These are phyloP conservation scores for Prionchulus punctatus DNA, from an alignment of 2,888 invertebrate genomes.

Conservation along the genomic window DNA sequence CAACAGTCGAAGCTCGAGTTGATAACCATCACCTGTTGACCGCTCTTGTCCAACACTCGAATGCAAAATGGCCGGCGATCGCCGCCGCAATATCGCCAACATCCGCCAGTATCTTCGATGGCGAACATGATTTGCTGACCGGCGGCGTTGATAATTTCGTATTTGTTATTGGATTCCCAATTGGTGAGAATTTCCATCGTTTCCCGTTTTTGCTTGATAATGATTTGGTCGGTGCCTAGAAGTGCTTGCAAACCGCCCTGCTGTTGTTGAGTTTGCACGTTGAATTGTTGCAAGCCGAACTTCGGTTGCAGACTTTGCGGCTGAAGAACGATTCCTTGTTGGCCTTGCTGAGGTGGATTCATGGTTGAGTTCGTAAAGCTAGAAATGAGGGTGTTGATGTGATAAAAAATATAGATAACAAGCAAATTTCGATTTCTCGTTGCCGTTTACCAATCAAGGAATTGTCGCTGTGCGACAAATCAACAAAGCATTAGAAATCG, in stretches of 20 bases:
- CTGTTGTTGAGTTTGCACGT: too few relatives aligned
- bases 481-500: too few relatives aligned
- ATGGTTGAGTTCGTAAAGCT: too few relatives aligned
- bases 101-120: background rate
- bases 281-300: too few relatives aligned
- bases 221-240: background rate
- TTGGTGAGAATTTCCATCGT: slow-evolving; percentile 15
- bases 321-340: too few relatives aligned
- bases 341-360: too few relatives aligned
- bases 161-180: slow-evolving; percentile 20
- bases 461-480: too few relatives aligned
- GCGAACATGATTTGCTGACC: slow-evolving; percentile 19
- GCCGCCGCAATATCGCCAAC: background rate
- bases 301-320: too few relatives aligned
- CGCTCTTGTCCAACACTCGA: background rate
- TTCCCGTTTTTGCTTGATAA: slow-evolving; percentile 10
- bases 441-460: too few relatives aligned
- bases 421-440: too few relatives aligned
- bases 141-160: slow-evolving; percentile 17
- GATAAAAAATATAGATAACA: too few relatives aligned
- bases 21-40: background rate
- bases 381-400: too few relatives aligned
- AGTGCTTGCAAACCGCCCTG: slow-evolving; percentile 1
- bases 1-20: background rate
- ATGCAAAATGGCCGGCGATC: slow-evolving; percentile 4